These are phyloP conservation scores for Brachionichthys hirsutus DNA, from an alignment of 2,113 vertebrate species.

Conservation along the genomic window DNA sequence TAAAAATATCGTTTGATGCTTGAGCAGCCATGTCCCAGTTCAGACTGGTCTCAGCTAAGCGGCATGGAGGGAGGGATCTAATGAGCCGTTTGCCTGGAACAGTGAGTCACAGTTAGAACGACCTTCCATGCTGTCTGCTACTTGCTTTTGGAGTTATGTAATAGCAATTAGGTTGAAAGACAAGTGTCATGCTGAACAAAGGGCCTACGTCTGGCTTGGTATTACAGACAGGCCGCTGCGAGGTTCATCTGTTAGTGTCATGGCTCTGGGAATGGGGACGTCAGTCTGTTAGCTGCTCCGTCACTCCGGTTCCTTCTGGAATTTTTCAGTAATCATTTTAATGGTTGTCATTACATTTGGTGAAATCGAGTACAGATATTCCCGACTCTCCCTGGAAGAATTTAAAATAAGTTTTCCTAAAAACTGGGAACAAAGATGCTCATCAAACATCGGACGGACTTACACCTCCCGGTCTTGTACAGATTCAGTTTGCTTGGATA, in stretches of 20 bases:
- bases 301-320: neutral
- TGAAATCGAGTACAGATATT: neutral
- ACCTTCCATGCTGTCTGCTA: constrained; percentile 12
- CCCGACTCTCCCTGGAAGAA: no score
- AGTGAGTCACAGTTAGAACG: constrained; percentile 36
- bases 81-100: constrained; percentile 29
- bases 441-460: no score
- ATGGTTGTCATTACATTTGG: no score
- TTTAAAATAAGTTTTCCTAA: no score
- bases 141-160: constrained; percentile 22
- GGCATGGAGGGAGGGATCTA: constrained; percentile 63
- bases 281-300: neutral
- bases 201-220: neutral
- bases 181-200: constrained; percentile 1
- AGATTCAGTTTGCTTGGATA: no score
- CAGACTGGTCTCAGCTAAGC: constrained; percentile 78
- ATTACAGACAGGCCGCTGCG: neutral
- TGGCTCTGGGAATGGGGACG: neutral
- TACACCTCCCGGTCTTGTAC: no score
- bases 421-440: no score
- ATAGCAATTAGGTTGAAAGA: constrained; percentile 6
- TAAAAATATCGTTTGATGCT: constrained; percentile 83
- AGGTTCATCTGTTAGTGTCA: neutral
- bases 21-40: constrained; percentile 69
- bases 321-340: neutral